phyloP scores from a whole-genome alignment of 1,140 invertebrate species.

The Contarinia nasturtii region DNA sequence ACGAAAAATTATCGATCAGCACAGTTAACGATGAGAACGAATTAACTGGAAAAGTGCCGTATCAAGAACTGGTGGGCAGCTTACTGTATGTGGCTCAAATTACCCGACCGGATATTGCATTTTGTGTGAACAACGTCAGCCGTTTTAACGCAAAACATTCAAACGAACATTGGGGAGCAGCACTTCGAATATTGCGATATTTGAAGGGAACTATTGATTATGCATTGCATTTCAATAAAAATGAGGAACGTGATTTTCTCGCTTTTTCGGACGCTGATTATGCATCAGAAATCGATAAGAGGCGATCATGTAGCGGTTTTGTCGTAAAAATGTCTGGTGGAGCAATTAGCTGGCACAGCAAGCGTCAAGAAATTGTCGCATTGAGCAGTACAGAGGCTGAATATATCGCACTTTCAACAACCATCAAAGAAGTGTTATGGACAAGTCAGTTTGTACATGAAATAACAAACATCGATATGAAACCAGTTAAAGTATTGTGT shows the following conservation, averaged over 20 bases:
- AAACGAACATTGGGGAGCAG: conserved; percentile 5
- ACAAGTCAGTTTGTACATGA: conserved; percentile 8
- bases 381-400: conserved; percentile 21
- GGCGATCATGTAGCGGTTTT: conserved; percentile 10
- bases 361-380: conserved; percentile 19
- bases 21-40: conserved; percentile 5
- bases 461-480: neutral
- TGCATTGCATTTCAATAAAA: neutral
- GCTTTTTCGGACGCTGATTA: conserved; percentile 17
- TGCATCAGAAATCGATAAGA: conserved; percentile 13
- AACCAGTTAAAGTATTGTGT: conserved; percentile 2
- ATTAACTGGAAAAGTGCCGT: conserved; percentile 1
- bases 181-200: conserved; percentile 11
- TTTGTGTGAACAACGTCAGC: conserved; percentile 10
- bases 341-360: conserved; percentile 11
- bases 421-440: conserved; percentile 13
- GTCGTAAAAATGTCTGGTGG: too few species aligned
- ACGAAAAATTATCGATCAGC: conserved; percentile 10
- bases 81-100: conserved; percentile 12
- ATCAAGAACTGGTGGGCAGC: conserved; percentile 12
- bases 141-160: conserved; percentile 8
- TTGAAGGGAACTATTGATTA: conserved; percentile 8
- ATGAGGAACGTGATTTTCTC: neutral
- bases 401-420: conserved; percentile 13
- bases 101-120: conserved; percentile 17